A percentile compares a stretch with the other conserved stretches of the same genome.
phyloP scores from a whole-genome alignment of 2,888 invertebrate genomes.

The Diarsia rubi region DNA sequence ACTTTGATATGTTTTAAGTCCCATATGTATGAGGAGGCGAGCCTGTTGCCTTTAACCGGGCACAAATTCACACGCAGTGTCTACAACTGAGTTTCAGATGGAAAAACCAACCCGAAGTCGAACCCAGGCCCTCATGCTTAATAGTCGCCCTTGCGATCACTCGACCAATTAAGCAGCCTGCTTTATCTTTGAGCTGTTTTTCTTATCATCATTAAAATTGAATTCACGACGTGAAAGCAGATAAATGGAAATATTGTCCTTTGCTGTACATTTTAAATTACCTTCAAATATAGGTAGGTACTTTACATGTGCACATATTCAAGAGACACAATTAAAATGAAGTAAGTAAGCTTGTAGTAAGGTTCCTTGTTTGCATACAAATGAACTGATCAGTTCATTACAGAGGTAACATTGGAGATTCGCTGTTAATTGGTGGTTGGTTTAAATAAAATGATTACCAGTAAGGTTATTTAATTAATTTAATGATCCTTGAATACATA shows the following conservation, averaged over 20 bases:
- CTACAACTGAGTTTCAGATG: too few relatives aligned
- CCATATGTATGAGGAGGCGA: too few relatives aligned
- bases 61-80: too few relatives aligned
- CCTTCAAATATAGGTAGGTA: conserved; percentile 46
- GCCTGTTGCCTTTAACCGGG: too few relatives aligned
- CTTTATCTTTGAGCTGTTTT: background rate
- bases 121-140: too few relatives aligned
- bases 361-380: conserved; percentile 58
- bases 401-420: conserved; percentile 38
- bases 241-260: conserved; percentile 29
- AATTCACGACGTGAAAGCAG: conserved; percentile 25
- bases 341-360: conserved; percentile 36
- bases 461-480: conserved; percentile 1
- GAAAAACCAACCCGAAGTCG: too few relatives aligned
- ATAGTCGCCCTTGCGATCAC: too few relatives aligned
- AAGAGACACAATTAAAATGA: conserved; percentile 64
- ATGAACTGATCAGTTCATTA: conserved; percentile 67
- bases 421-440: conserved; percentile 50
- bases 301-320: conserved; percentile 30
- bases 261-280: conserved; percentile 33
- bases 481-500: background rate
- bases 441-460: conserved; percentile 38
- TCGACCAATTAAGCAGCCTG: too few relatives aligned
- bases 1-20: too few relatives aligned
- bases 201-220: conserved; percentile 25